Conservation (phyloP, 2,888 invertebrate species). For the Aromia moschata region DNA sequence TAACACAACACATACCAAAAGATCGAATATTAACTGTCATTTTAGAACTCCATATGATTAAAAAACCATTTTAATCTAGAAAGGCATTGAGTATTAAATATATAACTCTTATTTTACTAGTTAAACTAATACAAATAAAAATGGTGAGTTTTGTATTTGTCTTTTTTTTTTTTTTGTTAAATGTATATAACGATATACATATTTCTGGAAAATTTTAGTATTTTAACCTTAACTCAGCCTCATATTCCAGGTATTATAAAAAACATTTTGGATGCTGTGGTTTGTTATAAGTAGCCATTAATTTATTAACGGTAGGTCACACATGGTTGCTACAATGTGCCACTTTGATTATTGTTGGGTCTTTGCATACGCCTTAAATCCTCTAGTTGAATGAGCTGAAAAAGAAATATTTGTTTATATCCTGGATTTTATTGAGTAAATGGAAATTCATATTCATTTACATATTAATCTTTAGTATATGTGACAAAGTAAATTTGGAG, state of each 20-base stretch:
- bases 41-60: background rate
- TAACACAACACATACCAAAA: too few species aligned
- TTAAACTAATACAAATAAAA: background rate
- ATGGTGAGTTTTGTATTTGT: background rate
- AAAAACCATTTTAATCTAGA: background rate
- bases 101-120: background rate
- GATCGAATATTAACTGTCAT: too few species aligned
- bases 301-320: background rate
- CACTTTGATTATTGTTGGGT: conserved; percentile 52
- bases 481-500: too few species aligned
- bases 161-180: too few species aligned
- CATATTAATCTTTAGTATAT: too few species aligned
- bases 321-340: conserved; percentile 54
- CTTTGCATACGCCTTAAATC: conserved; percentile 64
- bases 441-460: too few species aligned
- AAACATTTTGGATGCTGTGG: conserved; percentile 9
- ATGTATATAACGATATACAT: background rate
- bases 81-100: background rate
- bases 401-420: too few species aligned
- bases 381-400: conserved; percentile 75
- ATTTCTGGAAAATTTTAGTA: conserved; percentile 13
- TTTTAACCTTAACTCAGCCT: conserved; percentile 34
- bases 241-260: conserved; percentile 31
- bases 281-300: background rate
- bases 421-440: too few species aligned